Percentiles rank a stretch among this genome's conserved stretches.
Evolutionary conservation across 64 coral and sea anemone species (phyloP).

Genomic region (Stylophora pistillata): DNA sequence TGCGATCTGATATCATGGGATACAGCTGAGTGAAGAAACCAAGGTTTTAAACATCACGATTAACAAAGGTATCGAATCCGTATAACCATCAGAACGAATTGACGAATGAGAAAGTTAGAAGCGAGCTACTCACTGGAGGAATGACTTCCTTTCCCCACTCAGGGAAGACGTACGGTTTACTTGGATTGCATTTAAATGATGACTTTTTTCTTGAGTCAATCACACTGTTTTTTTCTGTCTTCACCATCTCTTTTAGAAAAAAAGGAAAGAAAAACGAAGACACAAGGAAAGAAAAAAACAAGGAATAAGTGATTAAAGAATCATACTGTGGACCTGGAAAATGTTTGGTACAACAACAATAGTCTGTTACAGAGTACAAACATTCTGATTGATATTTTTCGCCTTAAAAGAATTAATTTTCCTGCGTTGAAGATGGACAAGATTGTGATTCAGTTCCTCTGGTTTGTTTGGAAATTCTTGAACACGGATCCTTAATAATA

Average conservation of each 20-base stretch:
- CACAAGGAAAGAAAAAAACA: neutral
- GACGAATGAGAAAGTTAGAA: too few species aligned
- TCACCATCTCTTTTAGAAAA: slow-evolving; percentile 26
- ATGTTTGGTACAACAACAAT: too few species aligned
- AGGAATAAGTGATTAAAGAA: neutral
- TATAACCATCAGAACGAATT: neutral
- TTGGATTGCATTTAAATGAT: neutral
- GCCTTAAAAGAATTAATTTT: too few species aligned
- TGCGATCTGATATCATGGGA: slow-evolving; percentile 59
- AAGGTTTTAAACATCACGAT: neutral
- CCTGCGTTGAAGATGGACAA: too few species aligned
- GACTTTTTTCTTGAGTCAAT: neutral
- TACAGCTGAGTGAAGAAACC: slow-evolving; percentile 29
- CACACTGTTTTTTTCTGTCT: slow-evolving; percentile 5
- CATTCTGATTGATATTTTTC: too few species aligned
- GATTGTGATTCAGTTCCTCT: too few species aligned
- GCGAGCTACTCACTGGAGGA: neutral
- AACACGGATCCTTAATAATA: too few species aligned
- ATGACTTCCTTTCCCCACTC: slow-evolving; percentile 18
- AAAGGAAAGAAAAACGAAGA: neutral
- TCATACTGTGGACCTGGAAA: neutral
- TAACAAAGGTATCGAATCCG: neutral
- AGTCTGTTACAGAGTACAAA: too few species aligned
- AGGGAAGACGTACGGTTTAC: neutral
- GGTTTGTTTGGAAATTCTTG: too few species aligned